Evolutionary conservation across 2,113 vertebrate genomes (phyloP).

Genomic region (Numida meleagris): DNA sequence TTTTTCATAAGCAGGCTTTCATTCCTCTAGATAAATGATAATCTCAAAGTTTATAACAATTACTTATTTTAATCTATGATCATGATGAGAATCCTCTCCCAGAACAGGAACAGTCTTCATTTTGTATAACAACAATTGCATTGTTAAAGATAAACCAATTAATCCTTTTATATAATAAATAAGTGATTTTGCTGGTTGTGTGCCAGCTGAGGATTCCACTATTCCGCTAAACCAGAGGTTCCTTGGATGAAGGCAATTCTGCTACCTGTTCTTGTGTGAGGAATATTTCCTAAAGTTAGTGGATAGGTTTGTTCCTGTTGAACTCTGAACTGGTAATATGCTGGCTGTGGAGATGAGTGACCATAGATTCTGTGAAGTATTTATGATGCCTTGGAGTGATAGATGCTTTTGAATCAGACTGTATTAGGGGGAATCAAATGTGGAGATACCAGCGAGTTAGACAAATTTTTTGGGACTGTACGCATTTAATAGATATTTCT

Average conservation of each 20-base stretch:
- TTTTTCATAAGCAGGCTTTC: not conserved
- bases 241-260: not conserved
- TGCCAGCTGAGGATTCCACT: not conserved
- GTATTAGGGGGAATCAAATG: not conserved
- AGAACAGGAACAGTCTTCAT: not conserved
- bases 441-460: not conserved
- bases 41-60: not conserved
- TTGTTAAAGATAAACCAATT: slow-evolving; percentile 1
- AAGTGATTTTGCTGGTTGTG: not conserved
- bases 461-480: not conserved
- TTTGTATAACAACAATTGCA: not conserved
- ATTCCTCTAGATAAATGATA: not conserved
- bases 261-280: not conserved
- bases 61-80: not conserved
- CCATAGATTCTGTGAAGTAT: not conserved
- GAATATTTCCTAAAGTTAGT: not conserved
- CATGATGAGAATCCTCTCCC: not conserved
- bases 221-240: not conserved
- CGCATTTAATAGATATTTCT: not conserved
- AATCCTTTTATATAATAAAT: not conserved
- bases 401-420: not conserved
- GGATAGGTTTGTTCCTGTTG: not conserved
- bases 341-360: not conserved
- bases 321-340: not conserved
- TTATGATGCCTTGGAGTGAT: not conserved